Evolutionary conservation across 2,113 vertebrate species (phyloP).

Genomic region (Alexandromys fortis): DNA sequence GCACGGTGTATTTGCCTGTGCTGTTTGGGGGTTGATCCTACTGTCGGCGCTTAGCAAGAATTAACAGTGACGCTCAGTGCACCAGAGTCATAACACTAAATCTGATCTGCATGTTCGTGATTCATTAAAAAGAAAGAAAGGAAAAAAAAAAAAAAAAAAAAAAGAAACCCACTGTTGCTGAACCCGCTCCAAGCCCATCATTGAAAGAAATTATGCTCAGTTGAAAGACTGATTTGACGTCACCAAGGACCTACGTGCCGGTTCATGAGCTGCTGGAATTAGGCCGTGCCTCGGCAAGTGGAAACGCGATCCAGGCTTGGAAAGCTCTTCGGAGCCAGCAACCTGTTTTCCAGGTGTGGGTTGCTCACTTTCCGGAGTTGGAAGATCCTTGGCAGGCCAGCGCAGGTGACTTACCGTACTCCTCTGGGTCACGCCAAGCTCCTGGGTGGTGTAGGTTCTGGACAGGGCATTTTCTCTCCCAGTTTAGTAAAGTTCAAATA

Average conservation of each 20-base stretch:
- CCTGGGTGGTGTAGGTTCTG: slow-evolving; percentile 3
- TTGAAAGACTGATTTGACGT: slow-evolving; percentile 79
- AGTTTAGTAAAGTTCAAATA: slow-evolving; percentile 6
- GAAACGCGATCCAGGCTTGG: slow-evolving; percentile 67
- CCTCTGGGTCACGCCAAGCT: slow-evolving; percentile 40
- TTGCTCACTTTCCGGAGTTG: slow-evolving; percentile 62
- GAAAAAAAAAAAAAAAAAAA: slow-evolving; percentile 11
- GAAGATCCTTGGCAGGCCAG: slow-evolving; percentile 52
- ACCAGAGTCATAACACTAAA: slow-evolving; percentile 78
- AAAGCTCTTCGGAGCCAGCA: slow-evolving; percentile 52
- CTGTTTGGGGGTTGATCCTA: slow-evolving; percentile 76
- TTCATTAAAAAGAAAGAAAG: slow-evolving; percentile 73
- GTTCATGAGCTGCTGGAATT: slow-evolving; percentile 75
- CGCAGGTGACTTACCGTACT: neutral
- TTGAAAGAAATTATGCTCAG: slow-evolving; percentile 80
- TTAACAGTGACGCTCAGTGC: slow-evolving; percentile 73
- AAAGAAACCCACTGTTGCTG: slow-evolving; percentile 39
- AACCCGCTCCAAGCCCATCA: slow-evolving; percentile 79
- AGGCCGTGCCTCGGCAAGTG: slow-evolving; percentile 69
- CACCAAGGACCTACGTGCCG: slow-evolving; percentile 73
- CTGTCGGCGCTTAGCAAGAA: slow-evolving; percentile 78
- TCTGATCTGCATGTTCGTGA: slow-evolving; percentile 80
- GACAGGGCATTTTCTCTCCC: neutral
- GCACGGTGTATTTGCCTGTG: slow-evolving; percentile 69
- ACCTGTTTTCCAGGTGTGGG: slow-evolving; percentile 75